These are phyloP conservation scores for Micrastur ruficollis DNA, from an alignment of 2,797 vertebrate genomes.

Conservation along the genomic window DNA sequence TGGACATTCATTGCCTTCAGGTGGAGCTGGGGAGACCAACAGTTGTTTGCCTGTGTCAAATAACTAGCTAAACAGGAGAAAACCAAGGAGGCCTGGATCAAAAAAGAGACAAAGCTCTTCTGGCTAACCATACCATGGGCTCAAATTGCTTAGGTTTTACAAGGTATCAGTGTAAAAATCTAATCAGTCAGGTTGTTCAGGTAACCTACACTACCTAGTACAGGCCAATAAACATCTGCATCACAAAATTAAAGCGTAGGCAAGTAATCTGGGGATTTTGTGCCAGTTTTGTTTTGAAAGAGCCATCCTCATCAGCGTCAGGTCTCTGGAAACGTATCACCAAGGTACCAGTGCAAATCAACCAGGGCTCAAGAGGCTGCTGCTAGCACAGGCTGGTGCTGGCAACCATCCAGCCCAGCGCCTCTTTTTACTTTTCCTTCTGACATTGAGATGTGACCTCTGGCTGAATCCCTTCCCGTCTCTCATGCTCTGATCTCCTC, in stretches of 20 bases:
- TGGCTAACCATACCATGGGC: background rate
- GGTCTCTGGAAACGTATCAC: background rate
- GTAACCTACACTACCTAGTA: background rate
- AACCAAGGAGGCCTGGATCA: background rate
- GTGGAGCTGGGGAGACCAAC: background rate
- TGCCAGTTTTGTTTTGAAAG: background rate
- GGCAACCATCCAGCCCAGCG: background rate
- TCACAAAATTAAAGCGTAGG: background rate
- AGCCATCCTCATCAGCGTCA: background rate
- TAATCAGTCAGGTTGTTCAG: background rate
- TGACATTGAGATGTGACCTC: background rate
- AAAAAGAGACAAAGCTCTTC: background rate
- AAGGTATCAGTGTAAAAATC: background rate
- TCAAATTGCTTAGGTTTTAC: background rate
- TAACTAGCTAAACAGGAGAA: background rate
- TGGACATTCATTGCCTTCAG: background rate
- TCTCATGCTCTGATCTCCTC: background rate
- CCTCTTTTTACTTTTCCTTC: background rate
- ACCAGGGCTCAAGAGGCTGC: rapidly evolving
- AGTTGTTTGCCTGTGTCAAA: background rate
- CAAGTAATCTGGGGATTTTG: background rate
- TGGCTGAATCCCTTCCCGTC: background rate
- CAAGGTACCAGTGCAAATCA: background rate
- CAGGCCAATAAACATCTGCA: background rate
- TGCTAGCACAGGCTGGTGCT: background rate